Evolutionary conservation across 64 coral and sea anemone species (phyloP).

Genomic region (Platygyra sinensis): DNA sequence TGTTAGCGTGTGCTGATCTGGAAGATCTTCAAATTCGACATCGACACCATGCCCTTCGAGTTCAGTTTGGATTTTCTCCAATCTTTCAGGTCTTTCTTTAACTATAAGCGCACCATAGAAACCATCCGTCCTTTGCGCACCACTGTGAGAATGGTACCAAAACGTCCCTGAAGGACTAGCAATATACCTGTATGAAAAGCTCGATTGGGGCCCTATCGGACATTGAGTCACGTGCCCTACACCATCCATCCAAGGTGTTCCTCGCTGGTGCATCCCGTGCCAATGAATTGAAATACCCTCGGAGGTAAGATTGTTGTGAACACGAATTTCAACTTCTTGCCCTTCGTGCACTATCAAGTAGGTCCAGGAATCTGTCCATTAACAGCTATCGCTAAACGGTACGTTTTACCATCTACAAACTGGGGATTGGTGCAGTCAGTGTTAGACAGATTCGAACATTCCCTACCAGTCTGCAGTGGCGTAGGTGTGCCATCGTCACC

Average conservation of each 20-base stretch:
- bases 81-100: not conserved
- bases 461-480: not conserved
- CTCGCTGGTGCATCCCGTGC: conserved; percentile 68
- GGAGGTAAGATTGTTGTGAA: conserved; percentile 45
- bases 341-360: conserved; percentile 69
- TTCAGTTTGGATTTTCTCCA: not conserved
- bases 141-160: conserved; percentile 70
- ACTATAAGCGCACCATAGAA: conserved; percentile 56
- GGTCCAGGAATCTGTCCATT: conserved; percentile 77
- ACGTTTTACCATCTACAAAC: conserved; percentile 56
- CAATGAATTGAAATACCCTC: conserved; percentile 73
- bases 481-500: not conserved
- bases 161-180: conserved; percentile 51
- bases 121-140: conserved; percentile 58
- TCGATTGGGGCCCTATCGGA: conserved; percentile 47
- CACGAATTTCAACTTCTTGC: conserved; percentile 19
- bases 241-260: conserved; percentile 78
- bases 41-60: not conserved
- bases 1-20: conserved; percentile 42
- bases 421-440: conserved; percentile 32
- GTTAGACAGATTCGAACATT: not conserved
- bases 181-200: conserved; percentile 46
- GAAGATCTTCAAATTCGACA: not conserved
- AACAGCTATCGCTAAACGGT: conserved; percentile 49
- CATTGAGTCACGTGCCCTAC: conserved; percentile 69